Percentiles rank a stretch among this genome's conserved stretches.
Conservation (phyloP, 2,797 vertebrate genomes). For the Cercopithecus petaurista region DNA sequence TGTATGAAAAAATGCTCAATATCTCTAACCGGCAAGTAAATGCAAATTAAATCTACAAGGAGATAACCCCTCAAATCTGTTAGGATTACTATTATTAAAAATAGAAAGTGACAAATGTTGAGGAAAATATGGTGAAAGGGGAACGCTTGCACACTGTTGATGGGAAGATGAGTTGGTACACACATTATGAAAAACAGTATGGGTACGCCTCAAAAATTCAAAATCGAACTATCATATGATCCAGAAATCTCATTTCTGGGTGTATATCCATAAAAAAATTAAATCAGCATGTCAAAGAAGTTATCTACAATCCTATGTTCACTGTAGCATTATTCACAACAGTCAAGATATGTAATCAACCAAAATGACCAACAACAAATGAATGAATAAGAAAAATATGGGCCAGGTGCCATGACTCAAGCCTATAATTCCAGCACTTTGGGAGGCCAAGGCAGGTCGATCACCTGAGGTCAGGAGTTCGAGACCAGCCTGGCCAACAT, state of each 20-base stretch:
- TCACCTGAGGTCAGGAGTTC: too few species aligned
- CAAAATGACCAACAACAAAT: too few species aligned
- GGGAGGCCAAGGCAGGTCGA: too few species aligned
- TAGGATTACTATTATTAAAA: background rate
- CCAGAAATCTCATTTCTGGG: background rate
- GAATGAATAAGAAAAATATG: too few species aligned
- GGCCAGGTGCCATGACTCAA: rapidly evolving
- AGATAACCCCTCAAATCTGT: background rate
- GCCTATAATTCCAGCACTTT: too few species aligned
- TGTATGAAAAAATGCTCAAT: background rate
- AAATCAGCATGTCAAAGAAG: background rate
- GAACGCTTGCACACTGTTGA: background rate
- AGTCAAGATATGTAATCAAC: background rate
- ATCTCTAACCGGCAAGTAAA: background rate
- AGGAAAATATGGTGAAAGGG: background rate
- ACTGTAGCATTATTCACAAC: background rate
- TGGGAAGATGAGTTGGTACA: background rate
- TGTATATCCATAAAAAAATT: background rate
- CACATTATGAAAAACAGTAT: background rate
- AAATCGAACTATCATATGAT: background rate
- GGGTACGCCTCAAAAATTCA: background rate
- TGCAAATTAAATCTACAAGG: background rate
- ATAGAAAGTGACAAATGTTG: background rate
- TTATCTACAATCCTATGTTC: background rate
- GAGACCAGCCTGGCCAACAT: too few species aligned